These are phyloP conservation scores for Mus spretus DNA, from an alignment of 2,797 vertebrate species.

Conservation along the genomic window DNA sequence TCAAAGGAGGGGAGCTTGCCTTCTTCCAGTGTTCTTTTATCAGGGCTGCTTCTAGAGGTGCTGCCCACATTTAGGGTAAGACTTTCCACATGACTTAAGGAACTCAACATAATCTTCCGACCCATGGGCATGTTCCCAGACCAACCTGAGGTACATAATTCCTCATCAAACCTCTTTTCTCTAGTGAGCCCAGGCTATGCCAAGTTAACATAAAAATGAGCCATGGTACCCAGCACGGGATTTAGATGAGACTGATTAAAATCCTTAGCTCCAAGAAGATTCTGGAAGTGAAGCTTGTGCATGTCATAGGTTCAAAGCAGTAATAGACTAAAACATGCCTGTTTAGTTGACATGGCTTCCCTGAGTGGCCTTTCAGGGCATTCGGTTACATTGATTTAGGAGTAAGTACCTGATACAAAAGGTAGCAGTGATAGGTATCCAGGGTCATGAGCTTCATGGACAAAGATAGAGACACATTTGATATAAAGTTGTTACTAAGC, in stretches of 20 bases:
- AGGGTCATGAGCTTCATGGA: neutral
- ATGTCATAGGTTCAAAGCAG: neutral
- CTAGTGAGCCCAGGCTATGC: neutral
- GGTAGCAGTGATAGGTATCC: neutral
- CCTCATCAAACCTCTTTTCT: neutral
- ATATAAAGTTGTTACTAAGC: neutral
- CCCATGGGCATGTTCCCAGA: neutral
- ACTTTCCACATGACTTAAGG: neutral
- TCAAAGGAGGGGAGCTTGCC: neutral
- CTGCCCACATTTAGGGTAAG: neutral
- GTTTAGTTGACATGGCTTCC: neutral
- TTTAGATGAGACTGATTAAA: neutral
- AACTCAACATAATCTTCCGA: neutral
- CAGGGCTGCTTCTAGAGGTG: neutral
- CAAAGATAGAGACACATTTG: neutral
- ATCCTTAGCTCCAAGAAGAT: neutral
- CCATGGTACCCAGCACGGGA: too few species aligned
- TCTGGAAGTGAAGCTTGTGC: slow-evolving; percentile 23
- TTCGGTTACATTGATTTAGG: neutral
- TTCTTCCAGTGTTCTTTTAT: neutral
- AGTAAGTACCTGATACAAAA: neutral
- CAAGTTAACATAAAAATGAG: neutral
- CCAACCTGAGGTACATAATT: neutral
- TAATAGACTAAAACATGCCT: neutral
- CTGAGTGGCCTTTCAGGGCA: neutral